phyloP scores from a whole-genome alignment of 2,113 vertebrate species.

The Tragelaphus buxtoni region DNA sequence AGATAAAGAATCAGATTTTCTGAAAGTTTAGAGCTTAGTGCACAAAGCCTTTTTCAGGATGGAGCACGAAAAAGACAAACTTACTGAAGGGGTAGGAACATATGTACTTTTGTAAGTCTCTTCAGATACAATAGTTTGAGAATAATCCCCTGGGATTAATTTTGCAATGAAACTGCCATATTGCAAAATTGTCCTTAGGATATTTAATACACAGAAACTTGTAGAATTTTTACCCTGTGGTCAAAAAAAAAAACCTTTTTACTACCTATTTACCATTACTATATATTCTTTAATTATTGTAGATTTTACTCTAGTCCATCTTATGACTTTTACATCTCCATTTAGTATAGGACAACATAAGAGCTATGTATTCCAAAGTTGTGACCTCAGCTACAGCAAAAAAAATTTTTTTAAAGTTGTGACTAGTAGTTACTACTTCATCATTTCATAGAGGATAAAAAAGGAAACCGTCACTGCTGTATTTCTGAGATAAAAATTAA shows the following conservation, averaged over 20 bases:
- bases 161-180: neutral
- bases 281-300: neutral
- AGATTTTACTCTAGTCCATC: neutral
- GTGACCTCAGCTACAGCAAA: neutral
- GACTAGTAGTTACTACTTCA: neutral
- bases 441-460: conserved; percentile 34
- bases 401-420: neutral
- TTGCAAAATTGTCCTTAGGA: neutral
- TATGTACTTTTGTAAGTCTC: neutral
- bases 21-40: neutral
- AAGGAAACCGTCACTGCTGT: neutral
- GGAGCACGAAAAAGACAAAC: neutral
- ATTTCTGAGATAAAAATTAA: conserved; percentile 38
- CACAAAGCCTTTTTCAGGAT: neutral
- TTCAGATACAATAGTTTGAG: neutral
- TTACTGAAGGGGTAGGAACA: neutral
- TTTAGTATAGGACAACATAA: neutral
- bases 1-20: neutral
- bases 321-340: neutral
- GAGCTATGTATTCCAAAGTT: neutral
- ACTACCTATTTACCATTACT: neutral
- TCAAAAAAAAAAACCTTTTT: neutral
- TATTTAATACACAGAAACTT: conserved; percentile 14
- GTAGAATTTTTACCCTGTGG: neutral
- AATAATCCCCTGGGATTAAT: neutral